These are phyloP conservation scores for Xiphophorus maculatus DNA, from an alignment of 2,113 vertebrate genomes.

Conservation along the genomic window DNA sequence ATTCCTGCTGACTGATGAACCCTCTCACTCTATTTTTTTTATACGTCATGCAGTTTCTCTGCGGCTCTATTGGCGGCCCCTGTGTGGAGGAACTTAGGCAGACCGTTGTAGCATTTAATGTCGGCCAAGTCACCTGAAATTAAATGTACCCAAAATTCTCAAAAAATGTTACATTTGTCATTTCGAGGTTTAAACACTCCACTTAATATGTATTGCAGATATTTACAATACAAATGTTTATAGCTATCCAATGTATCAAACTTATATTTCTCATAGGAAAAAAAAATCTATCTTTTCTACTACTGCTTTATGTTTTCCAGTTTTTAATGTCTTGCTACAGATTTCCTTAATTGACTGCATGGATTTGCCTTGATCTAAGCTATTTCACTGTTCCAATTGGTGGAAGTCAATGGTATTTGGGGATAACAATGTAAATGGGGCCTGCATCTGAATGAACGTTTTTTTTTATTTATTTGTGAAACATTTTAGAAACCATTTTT, in stretches of 20 bases:
- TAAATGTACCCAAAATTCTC: not conserved
- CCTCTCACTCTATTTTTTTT: slow-evolving; percentile 40
- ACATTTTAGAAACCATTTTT: too few species aligned
- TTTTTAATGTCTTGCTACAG: not conserved
- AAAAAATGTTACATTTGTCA: not conserved
- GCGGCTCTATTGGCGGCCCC: not conserved
- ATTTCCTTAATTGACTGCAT: not conserved
- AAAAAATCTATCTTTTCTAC: too few species aligned
- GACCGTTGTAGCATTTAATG: not conserved
- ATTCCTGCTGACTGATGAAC: slow-evolving; percentile 28
- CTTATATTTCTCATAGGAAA: too few species aligned
- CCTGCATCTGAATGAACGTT: too few species aligned
- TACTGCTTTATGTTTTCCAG: not conserved
- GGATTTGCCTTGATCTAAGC: too few species aligned
- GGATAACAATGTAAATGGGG: too few species aligned
- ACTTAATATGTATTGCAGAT: not conserved
- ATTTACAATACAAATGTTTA: too few species aligned
- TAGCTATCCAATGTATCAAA: too few species aligned
- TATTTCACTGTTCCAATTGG: too few species aligned
- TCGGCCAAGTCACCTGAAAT: not conserved
- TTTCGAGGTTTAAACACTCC: not conserved
- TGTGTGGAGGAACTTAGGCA: not conserved
- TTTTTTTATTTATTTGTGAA: too few species aligned
- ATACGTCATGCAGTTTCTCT: slow-evolving; percentile 36
- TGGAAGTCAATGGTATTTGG: too few species aligned